Evolutionary conservation across 2,797 vertebrate genomes (phyloP), one percentile per base, ranked within the genome.

Genomic region (Chelmon rostratus): DNA sequence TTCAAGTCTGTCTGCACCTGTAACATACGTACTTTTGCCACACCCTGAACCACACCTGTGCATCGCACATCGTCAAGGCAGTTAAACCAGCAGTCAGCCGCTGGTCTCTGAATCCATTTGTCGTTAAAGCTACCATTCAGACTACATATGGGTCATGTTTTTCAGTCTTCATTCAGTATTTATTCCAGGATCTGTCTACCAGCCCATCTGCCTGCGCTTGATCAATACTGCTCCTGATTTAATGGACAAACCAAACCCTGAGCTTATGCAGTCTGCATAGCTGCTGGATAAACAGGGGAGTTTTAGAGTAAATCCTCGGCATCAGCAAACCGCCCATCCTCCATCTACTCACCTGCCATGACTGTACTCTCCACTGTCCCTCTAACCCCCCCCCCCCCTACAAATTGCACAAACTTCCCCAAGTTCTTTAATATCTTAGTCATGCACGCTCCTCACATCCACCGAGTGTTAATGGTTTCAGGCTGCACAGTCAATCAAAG

Each of bases 181-280:
- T n/a, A n/a, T 38, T 38, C 59, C 57, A 9, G 9, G 21, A 66
- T 70, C 40, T 42, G 35, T 71, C 53, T 10, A 65, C 28, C 23
- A 52, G 31, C 44, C 19, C 31, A 49, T 74, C 50, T 42, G 31
- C 58, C 70, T 58, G 37, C 15, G 19, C 15, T 19, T 53, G 38
- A 79, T 86, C 79, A 69, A 68, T 79, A 79, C 37, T 21, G 19
- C 38, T 57, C 16, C 56, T 56, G 19, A 46, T 77, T 77, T 56
- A 73, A 69, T 70, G 35, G 35, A 19, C 40, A 25, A 31, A 31
- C 23, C 21, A 65, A 64, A 58, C 44, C 49, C 70, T 66, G 38
- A 74, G 42, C 25, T 54, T 2, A 59, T 37, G 53, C 52, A 28
- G 59, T 28, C 57, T 63, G 50, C 44, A 68, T 10, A n/a, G 44